Evolutionary conservation across 1,140 invertebrate species (phyloP).

Genomic region (Rhagoletis zephyria): DNA sequence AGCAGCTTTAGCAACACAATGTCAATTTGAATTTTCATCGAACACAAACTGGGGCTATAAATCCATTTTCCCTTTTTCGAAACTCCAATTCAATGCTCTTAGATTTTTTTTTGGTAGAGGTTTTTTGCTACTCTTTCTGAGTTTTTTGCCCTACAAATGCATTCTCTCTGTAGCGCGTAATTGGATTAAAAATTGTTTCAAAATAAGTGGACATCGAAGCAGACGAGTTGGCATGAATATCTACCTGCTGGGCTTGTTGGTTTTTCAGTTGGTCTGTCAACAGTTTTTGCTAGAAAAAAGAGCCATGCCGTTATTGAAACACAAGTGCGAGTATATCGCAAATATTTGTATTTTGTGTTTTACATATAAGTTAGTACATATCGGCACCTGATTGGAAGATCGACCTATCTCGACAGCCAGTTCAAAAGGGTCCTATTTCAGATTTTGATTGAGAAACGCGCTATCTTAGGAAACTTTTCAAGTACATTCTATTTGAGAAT

Average conservation of each 20-base stretch:
- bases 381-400: too few species aligned
- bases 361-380: too few species aligned
- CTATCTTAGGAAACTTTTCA: too few species aligned
- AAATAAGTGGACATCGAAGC: conserved; percentile 47
- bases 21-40: neutral
- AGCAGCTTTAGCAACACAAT: neutral
- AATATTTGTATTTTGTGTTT: too few species aligned
- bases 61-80: neutral
- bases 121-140: conserved; percentile 51
- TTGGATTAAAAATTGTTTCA: conserved; percentile 55
- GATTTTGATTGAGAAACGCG: too few species aligned
- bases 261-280: neutral
- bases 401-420: too few species aligned
- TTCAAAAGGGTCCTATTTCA: too few species aligned
- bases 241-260: neutral
- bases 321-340: too few species aligned
- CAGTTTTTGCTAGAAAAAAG: neutral
- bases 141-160: conserved; percentile 20
- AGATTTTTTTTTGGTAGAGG: conserved; percentile 54
- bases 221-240: neutral
- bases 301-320: too few species aligned
- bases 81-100: neutral
- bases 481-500: too few species aligned
- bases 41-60: neutral
- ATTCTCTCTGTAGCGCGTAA: conserved; percentile 48